Evolutionary conservation across 2,797 vertebrate species (phyloP).

Genomic region (Hippopotamyrus pictus): DNA sequence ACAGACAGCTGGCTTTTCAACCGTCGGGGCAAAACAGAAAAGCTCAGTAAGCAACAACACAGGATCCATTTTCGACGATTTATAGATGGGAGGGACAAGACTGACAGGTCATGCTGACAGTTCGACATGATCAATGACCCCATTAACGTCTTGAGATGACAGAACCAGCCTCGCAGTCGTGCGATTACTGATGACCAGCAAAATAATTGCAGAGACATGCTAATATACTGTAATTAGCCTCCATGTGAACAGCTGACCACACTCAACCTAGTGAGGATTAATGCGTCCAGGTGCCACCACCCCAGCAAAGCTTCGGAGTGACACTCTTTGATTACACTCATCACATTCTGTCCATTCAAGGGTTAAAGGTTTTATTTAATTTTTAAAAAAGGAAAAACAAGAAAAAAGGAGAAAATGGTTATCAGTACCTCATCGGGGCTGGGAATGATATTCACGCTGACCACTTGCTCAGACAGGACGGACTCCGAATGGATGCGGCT

Average conservation of each 20-base stretch:
- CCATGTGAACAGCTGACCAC: not conserved
- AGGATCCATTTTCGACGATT: conserved; percentile 5
- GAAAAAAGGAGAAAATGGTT: conserved; percentile 2
- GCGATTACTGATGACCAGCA: not conserved
- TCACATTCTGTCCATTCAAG: not conserved
- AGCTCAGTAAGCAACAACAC: conserved; percentile 34
- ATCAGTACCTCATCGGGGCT: conserved; percentile 85
- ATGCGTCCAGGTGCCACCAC: not conserved
- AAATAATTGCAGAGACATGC: not conserved
- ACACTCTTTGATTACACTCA: not conserved
- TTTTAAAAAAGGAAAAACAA: not conserved
- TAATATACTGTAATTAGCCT: not conserved
- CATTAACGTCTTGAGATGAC: not conserved
- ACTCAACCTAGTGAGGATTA: not conserved
- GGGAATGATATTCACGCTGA: conserved; percentile 98
- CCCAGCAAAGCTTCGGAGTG: not conserved
- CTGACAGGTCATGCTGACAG: conserved; percentile 25
- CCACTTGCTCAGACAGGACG: conserved; percentile 89
- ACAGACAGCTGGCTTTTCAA: conserved; percentile 44
- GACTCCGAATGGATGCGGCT: conserved; percentile 97
- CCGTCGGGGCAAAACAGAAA: conserved; percentile 27
- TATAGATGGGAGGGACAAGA: conserved; percentile 9
- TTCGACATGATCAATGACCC: not conserved
- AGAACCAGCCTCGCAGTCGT: not conserved
- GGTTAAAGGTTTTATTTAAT: not conserved